Conservation (phyloP, 2,888 invertebrate species). For the Sphaerophoria taeniata region DNA sequence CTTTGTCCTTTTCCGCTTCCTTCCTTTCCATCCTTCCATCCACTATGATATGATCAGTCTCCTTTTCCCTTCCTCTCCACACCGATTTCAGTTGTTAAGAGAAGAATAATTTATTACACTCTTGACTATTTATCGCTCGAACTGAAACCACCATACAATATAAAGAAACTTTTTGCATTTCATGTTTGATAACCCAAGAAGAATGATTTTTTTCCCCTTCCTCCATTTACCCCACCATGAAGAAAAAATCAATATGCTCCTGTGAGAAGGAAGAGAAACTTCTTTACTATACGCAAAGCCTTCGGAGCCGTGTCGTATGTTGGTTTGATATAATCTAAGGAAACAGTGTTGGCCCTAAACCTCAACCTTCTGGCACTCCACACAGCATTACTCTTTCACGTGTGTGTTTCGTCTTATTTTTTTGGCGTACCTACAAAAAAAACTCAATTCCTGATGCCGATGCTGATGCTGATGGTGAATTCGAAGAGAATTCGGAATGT, state of each 20-base stretch:
- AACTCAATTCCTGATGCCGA: slow-evolving; percentile 27
- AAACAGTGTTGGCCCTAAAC: slow-evolving; percentile 26
- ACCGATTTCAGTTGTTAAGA: slow-evolving; percentile 3
- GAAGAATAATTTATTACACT: slow-evolving; percentile 51
- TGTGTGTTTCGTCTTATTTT: slow-evolving; percentile 10
- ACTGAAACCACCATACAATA: slow-evolving; percentile 2
- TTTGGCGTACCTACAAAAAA: not conserved
- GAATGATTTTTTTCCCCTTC: not conserved
- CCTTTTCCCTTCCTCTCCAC: not conserved
- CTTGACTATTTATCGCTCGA: slow-evolving; percentile 34
- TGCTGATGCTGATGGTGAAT: slow-evolving; percentile 3
- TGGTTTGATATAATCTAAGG: not conserved
- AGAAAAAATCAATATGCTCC: slow-evolving; percentile 8
- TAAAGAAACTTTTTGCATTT: slow-evolving; percentile 49
- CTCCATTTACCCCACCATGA: not conserved
- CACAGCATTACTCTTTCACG: slow-evolving; percentile 33
- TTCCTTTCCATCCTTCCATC: not conserved
- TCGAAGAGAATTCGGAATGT: slow-evolving; percentile 51
- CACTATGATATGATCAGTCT: not conserved
- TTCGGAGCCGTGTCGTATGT: not conserved
- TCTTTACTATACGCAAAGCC: slow-evolving; percentile 35
- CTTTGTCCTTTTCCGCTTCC: not conserved
- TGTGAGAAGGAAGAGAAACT: not conserved
- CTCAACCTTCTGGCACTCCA: too few relatives aligned
- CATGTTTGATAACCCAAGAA: slow-evolving; percentile 23